These are phyloP conservation scores for Erinaceus europaeus DNA, from an alignment of 2,113 vertebrate genomes.

Conservation along the genomic window DNA sequence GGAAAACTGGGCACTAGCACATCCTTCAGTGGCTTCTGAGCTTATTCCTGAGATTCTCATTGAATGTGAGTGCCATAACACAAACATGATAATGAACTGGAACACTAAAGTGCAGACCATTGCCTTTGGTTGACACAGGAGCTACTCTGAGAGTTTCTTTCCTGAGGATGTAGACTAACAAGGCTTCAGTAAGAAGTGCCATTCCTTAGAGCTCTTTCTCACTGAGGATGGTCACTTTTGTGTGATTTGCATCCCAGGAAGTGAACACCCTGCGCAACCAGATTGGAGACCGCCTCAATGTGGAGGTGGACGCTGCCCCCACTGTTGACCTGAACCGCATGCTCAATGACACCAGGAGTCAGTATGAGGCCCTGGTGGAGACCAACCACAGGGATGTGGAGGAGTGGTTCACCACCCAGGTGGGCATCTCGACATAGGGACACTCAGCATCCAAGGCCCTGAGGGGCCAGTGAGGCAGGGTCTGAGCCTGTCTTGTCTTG, in stretches of 20 bases:
- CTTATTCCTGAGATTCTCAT: not conserved
- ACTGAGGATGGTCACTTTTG: not conserved
- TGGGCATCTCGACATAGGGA: constrained; percentile 77
- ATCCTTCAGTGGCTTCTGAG: not conserved
- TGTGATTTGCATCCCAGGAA: constrained; percentile 78
- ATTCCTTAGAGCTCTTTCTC: not conserved
- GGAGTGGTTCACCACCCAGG: constrained; percentile 83
- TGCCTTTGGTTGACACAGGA: not conserved
- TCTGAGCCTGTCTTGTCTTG: not conserved
- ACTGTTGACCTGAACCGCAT: constrained; percentile 77
- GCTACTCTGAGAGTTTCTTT: not conserved
- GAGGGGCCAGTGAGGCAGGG: rapidly evolving
- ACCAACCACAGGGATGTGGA: constrained; percentile 84
- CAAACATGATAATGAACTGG: too few species aligned
- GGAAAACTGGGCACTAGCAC: not conserved
- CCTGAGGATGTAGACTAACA: not conserved
- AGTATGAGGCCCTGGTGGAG: constrained; percentile 82
- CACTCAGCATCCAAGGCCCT: constrained; percentile 55
- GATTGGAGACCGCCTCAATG: constrained; percentile 87
- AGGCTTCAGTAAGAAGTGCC: not conserved
- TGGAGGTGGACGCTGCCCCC: constrained; percentile 84
- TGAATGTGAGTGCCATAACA: not conserved
- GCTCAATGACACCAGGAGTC: constrained; percentile 81
- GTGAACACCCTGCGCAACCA: constrained; percentile 85
- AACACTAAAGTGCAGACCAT: not conserved